Base-by-base conservation (phyloP, 2,888 invertebrate species). In the Fragum sueziense region DNA sequence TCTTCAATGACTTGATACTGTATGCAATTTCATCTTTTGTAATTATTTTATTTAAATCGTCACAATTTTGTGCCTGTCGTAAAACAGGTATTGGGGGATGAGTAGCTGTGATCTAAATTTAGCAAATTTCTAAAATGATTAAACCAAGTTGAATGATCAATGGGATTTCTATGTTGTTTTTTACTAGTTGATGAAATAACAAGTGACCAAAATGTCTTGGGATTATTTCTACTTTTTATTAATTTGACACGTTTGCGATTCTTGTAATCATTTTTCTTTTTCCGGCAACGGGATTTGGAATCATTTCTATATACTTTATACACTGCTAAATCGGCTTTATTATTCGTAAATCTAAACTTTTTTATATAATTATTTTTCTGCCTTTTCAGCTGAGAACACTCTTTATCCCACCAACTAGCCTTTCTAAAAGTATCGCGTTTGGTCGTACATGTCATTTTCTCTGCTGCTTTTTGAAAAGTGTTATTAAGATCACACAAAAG, bases 321-420 rank as follows among this genome's bases (percentile, higher is more conserved):
- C 14, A 14, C 27, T 11, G 27, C 2, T 57, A 57, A 57, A 57
- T 57, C 57, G 9, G 22, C 14, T 9, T 17, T 31, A 62, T 31
- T 2, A 31, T 62, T 33, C 11, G 62, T 62, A 6, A 2, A 31
- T 34, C 62, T 62, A 27, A 62, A 33, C 2, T 14, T 31, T 14
- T 33, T 3, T 62, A 31, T n/a, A 62, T 14, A 34, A 7, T 25
- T 62, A 11, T 47, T 11, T 33, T 62, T 62, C 33, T n/a, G 11
- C n/a, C n/a, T 31, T 4, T 3, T 62, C 11, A 9, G n/a, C 31
- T n/a, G 33, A n/a, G n/a, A 7, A 62, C 62, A 62, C 17, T 62
- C 62, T 33, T 31, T 62, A n/a, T 62, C 34, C 62, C 62, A 62
- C 62, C 31, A 62, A 31, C 17, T 31, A 25, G 57, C 22, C 3